Evolutionary conservation across 1,140 invertebrate genomes (phyloP), one percentile per base, ranked within the genome.

Genomic region (Aphis gossypii): DNA sequence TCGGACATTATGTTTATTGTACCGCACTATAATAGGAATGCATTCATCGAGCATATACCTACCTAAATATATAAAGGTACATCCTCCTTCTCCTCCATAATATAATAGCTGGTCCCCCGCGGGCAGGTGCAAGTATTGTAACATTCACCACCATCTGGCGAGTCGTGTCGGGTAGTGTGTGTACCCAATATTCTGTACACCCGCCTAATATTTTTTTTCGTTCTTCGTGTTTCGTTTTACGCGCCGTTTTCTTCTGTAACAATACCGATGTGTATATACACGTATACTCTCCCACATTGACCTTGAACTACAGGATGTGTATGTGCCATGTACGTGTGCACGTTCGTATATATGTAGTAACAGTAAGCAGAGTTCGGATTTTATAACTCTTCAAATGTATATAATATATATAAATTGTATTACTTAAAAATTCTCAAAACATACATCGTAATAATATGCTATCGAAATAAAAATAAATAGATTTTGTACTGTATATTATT

Each of bases 71-170:
- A 8, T 4, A 9, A 41, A 18, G 56, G 25, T n/a, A 68, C n/a
- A 25, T n/a, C 30, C 60, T 68, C 30, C 56, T 60, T n/a, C 60
- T 76, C 60, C 18, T 68, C 14, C 30, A 41, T 41, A 41, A 41
- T 41, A 41, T 76, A 1, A 11, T 84, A 44, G 44, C 23, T 44
- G 38, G 9, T 23, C n/a, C 30, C 82, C 83, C 38, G 4, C 83
- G 18, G 84, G 84, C 84, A 87, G 84, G 41, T 87, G 84, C 41
- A 44, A 44, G 44, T 87, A 11, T 46, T 41, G 44, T 87, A 87
- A 48, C 84, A n/a, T 87, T 87, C 44, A 87, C 84, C 84, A 44
- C 23, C 84, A 76, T 68, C 60, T 30, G 60, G 60, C 60, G 23
- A 25, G 3, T 87, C 18, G 84, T n/a, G 84, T 48, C 60, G n/a